Percentiles rank a stretch among this genome's conserved stretches.
These are phyloP conservation scores for Lysandra coridon DNA, from an alignment of 2,888 invertebrate species.

Conservation along the genomic window DNA sequence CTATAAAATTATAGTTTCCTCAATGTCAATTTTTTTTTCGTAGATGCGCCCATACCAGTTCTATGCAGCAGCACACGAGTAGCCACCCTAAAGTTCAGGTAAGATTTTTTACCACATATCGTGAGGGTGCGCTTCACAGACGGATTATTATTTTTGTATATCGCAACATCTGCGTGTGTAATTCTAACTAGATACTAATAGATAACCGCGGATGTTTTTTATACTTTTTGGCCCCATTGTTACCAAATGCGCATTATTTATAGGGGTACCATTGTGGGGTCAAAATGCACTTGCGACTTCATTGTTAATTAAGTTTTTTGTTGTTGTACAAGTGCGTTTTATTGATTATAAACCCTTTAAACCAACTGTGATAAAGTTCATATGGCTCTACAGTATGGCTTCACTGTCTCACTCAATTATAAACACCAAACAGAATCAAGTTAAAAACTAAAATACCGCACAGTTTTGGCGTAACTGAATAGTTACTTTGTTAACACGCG, in stretches of 20 bases:
- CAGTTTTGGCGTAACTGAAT: not conserved
- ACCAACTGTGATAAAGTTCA: slow-evolving; percentile 17
- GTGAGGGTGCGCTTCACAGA: slow-evolving; percentile 44
- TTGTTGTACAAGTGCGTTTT: slow-evolving; percentile 53
- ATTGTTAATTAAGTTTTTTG: slow-evolving; percentile 63
- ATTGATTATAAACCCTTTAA: slow-evolving; percentile 35
- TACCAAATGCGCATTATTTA: slow-evolving; percentile 76
- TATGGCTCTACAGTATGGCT: slow-evolving; percentile 6
- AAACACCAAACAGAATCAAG: not conserved
- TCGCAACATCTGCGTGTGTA: slow-evolving; percentile 72
- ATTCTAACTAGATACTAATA: slow-evolving; percentile 79
- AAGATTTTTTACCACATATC: slow-evolving; percentile 43
- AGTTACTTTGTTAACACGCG: not conserved
- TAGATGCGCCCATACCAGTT: too few species aligned
- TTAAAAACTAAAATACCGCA: not conserved
- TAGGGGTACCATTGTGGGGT: slow-evolving; percentile 56
- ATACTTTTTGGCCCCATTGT: slow-evolving; percentile 75
- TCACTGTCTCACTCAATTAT: slow-evolving; percentile 31
- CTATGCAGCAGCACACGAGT: not conserved
- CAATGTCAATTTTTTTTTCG: too few species aligned
- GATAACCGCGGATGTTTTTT: slow-evolving; percentile 79
- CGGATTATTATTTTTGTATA: slow-evolving; percentile 70
- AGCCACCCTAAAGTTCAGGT: slow-evolving; percentile 48
- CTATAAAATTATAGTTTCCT: too few species aligned
- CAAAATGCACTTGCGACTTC: slow-evolving; percentile 72